Conservation (phyloP, 2,888 invertebrate genomes). For the Vannuccia rotundouncinata region DNA sequence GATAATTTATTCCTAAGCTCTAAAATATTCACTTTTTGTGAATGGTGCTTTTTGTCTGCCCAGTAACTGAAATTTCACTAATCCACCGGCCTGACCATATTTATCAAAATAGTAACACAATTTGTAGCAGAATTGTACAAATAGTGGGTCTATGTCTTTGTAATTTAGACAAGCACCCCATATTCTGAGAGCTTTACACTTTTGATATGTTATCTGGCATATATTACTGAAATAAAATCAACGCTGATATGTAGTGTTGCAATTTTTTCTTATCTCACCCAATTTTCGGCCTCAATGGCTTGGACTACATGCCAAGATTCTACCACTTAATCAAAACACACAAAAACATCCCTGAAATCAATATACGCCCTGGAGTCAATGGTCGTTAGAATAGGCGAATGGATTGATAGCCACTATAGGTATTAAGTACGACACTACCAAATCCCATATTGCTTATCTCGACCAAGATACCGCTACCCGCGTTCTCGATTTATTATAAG, state of each 20-base stretch:
- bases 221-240: slow-evolving; percentile 22
- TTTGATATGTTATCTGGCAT: slow-evolving; percentile 22
- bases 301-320: too few relatives aligned
- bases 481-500: too few relatives aligned
- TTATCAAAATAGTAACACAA: neutral
- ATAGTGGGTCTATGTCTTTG: slow-evolving; percentile 18
- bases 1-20: neutral
- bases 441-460: too few relatives aligned
- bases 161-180: slow-evolving; percentile 24
- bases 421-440: too few relatives aligned
- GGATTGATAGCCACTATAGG: too few relatives aligned
- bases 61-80: neutral
- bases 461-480: too few relatives aligned
- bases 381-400: too few relatives aligned
- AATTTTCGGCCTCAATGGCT: slow-evolving; percentile 15
- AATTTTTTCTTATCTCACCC: slow-evolving; percentile 24
- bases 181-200: slow-evolving; percentile 23
- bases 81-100: neutral
- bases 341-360: too few relatives aligned
- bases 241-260: slow-evolving; percentile 21
- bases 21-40: neutral
- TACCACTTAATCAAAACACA: too few relatives aligned
- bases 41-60: neutral
- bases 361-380: too few relatives aligned
- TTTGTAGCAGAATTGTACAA: slow-evolving; percentile 19